Percentiles rank a stretch among this genome's conserved stretches.
Conservation (phyloP, 2,888 invertebrate genomes). For the Drosophila sordidula region DNA sequence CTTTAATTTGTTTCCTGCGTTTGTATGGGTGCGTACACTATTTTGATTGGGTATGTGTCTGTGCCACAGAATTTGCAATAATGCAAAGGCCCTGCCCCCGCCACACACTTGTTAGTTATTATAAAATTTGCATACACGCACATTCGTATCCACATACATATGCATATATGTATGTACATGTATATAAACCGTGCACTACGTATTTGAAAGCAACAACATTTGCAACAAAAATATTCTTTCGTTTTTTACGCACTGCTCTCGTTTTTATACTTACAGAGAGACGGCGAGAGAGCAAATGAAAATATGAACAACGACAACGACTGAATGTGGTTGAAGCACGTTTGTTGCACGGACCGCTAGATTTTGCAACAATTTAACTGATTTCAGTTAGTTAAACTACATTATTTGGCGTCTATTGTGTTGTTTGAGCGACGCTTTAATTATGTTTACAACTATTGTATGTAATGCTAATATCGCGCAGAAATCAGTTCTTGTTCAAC, state of each 20-base stretch:
- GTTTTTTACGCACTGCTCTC: constrained; percentile 65
- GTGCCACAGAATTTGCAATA: constrained; percentile 70
- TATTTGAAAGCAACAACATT: constrained; percentile 49
- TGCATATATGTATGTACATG: constrained; percentile 7
- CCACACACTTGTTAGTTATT: constrained; percentile 58
- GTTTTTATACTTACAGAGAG: constrained; percentile 59
- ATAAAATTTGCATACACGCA: constrained; percentile 18
- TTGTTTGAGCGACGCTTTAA: constrained; percentile 28
- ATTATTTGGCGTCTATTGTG: constrained; percentile 46
- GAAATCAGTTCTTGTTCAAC: constrained; percentile 57
- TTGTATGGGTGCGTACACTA: constrained; percentile 70
- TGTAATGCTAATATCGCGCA: constrained; percentile 59
- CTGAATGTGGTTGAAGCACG: constrained; percentile 38
- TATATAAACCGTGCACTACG: constrained; percentile 34
- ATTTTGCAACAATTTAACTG: constrained; percentile 41
- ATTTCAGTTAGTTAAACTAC: constrained; percentile 44
- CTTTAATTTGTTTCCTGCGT: constrained; percentile 68
- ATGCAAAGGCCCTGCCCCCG: constrained; percentile 49
- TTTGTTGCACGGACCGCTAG: constrained; percentile 28
- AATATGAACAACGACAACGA: constrained; percentile 32
- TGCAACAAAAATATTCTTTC: constrained; percentile 61
- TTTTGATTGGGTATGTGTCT: constrained; percentile 48
- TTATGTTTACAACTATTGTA: constrained; percentile 43
- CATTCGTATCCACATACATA: constrained; percentile 1
- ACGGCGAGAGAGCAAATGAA: constrained; percentile 56